These are phyloP conservation scores for Pseudocheirus occidentalis DNA, from an alignment of 2,797 vertebrate species.

Conservation along the genomic window DNA sequence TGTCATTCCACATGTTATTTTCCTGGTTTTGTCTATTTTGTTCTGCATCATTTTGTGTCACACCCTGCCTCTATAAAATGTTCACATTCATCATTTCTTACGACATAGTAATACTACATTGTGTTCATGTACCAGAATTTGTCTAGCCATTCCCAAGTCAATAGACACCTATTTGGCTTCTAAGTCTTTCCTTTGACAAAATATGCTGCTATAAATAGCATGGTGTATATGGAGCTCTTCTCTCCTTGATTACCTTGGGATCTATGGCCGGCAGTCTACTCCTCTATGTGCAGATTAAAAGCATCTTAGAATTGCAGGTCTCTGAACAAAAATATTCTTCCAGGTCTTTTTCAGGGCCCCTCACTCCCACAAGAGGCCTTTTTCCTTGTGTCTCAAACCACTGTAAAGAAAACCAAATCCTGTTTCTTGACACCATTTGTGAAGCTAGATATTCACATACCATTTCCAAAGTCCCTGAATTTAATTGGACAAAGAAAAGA, in stretches of 20 bases:
- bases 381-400: not conserved
- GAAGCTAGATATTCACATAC: not conserved
- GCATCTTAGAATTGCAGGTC: not conserved
- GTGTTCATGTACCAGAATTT: not conserved
- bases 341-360: not conserved
- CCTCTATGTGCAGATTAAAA: not conserved
- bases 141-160: not conserved
- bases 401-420: not conserved
- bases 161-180: not conserved
- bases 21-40: not conserved
- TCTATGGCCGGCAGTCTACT: not conserved
- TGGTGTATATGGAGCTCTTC: not conserved
- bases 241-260: not conserved
- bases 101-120: not conserved
- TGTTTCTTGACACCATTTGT: not conserved
- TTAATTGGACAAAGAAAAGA: not conserved
- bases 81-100: not conserved
- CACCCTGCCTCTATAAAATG: not conserved
- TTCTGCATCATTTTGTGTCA: not conserved
- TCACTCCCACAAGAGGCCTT: not conserved
- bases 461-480: not conserved
- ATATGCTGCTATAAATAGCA: not conserved
- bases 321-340: conserved; percentile 2
- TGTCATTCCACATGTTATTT: not conserved
- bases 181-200: not conserved